phyloP scores from a whole-genome alignment of 2,113 vertebrate species.

The Heloderma charlesbogerti region DNA sequence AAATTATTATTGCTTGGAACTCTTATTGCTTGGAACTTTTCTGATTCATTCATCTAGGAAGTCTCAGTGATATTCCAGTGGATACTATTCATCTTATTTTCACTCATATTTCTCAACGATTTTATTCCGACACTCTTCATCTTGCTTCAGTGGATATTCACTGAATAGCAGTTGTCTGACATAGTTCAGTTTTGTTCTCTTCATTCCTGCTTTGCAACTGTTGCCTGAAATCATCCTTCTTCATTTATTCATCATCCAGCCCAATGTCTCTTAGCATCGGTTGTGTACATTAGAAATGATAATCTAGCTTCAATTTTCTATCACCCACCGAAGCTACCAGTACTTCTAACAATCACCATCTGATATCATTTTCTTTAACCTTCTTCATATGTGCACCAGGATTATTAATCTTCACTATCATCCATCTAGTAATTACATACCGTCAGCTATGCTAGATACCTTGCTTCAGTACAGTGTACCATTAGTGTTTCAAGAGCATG shows the following conservation, averaged over 20 bases:
- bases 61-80: conserved; percentile 43
- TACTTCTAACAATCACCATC: conserved; percentile 40
- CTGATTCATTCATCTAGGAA: conserved; percentile 58
- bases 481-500: conserved; percentile 2
- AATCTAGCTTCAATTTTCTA: conserved; percentile 31
- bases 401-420: conserved; percentile 37
- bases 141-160: conserved; percentile 53
- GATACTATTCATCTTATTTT: conserved; percentile 72
- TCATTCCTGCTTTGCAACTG: background rate
- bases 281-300: conserved; percentile 38
- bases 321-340: conserved; percentile 16
- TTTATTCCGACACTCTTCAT: conserved; percentile 53
- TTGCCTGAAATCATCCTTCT: conserved; percentile 58
- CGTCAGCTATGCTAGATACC: background rate
- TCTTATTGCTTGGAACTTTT: conserved; percentile 48
- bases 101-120: conserved; percentile 58
- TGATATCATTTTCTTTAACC: conserved; percentile 26
- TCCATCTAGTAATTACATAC: background rate
- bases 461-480: rapidly evolving
- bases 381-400: background rate
- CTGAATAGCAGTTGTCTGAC: conserved; percentile 52
- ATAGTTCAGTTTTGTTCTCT: conserved; percentile 46
- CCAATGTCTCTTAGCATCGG: background rate
- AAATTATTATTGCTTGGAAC: no score
- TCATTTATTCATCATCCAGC: conserved; percentile 50